Conservation (phyloP, 2,888 invertebrate genomes). For the Synanthedon andrenaeformis region DNA sequence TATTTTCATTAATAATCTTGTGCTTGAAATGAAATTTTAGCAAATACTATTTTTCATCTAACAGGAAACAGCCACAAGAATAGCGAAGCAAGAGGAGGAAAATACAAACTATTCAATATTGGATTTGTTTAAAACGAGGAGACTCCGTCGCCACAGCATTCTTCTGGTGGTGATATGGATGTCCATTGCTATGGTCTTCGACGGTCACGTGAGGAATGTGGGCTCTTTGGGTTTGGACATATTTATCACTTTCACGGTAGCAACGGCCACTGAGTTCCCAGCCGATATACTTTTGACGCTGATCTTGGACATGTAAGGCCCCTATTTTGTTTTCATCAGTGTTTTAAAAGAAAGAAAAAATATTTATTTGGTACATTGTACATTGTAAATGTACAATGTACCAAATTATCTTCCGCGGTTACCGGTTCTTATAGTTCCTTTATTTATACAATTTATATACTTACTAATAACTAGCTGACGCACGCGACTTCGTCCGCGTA, state of each 20-base stretch:
- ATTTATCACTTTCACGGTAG: conserved; percentile 86
- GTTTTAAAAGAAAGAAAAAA: no score
- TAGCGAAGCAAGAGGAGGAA: conserved; percentile 77
- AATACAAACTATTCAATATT: conserved; percentile 79
- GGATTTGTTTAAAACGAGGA: conserved; percentile 83
- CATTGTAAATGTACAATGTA: no score
- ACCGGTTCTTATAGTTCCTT: no score
- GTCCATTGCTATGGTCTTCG: conserved; percentile 86
- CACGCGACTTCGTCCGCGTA: no score
- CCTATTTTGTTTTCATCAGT: neutral
- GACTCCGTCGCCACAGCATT: conserved; percentile 79
- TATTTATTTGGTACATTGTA: no score
- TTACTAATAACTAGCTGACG: no score
- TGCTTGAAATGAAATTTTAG: no score
- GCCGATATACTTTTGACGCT: conserved; percentile 83
- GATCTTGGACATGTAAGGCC: conserved; percentile 72
- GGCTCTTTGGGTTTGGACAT: conserved; percentile 83
- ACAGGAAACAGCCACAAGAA: conserved; percentile 75
- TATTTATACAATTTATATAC: no score
- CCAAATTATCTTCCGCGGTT: no score
- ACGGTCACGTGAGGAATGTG: conserved; percentile 90
- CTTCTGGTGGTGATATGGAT: conserved; percentile 86
- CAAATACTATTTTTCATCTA: conserved; percentile 7
- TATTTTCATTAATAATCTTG: no score
- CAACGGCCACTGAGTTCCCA: conserved; percentile 85